phyloP scores from a whole-genome alignment of 2,113 vertebrate genomes.

The Alligator sinensis region DNA sequence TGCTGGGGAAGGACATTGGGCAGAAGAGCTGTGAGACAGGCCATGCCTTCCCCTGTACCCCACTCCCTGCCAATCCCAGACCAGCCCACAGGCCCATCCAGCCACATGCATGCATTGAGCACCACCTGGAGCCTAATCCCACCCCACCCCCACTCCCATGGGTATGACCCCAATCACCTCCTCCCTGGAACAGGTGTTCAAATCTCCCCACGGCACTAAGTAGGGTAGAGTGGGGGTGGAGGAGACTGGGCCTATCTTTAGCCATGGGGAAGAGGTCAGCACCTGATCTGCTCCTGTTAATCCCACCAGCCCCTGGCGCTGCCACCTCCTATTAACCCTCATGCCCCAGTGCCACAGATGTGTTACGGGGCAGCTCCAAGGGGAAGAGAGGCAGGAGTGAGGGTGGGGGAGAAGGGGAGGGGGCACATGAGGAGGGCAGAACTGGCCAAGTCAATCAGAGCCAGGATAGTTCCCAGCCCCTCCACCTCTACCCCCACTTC shows the following conservation, averaged over 20 bases:
- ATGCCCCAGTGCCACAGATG: not conserved
- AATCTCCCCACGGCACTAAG: not conserved
- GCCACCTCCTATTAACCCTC: not conserved
- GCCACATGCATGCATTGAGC: not conserved
- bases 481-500: not conserved
- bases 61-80: not conserved
- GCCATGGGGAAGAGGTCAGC: not conserved
- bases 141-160: not conserved
- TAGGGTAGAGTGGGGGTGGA: not conserved
- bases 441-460: not conserved
- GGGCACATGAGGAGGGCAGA: not conserved
- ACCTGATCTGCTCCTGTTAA: not conserved
- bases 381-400: no score
- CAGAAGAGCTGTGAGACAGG: not conserved
- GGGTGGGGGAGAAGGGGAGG: not conserved
- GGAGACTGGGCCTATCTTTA: not conserved
- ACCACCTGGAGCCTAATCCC: not conserved
- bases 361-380: not conserved
- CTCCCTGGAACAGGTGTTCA: not conserved
- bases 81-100: not conserved
- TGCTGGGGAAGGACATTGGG: slow-evolving; percentile 30
- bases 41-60: not conserved
- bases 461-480: not conserved
- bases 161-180: not conserved
- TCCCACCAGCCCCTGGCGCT: not conserved